Evolutionary conservation across 2,888 invertebrate genomes (phyloP), one percentile per base, ranked within the genome.

Genomic region (Xylophagus ater): DNA sequence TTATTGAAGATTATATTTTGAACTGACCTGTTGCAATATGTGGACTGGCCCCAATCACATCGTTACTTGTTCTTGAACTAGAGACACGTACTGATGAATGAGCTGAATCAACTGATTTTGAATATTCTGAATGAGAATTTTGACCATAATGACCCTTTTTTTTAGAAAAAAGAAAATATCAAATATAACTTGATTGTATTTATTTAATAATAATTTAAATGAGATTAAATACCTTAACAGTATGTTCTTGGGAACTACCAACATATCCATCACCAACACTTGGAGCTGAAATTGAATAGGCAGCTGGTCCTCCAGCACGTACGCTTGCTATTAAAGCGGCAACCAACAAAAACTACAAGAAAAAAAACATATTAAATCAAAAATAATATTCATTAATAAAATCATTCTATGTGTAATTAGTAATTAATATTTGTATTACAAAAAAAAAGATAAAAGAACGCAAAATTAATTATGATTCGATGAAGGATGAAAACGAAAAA

Each of bases 41-140:
- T n/a, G n/a, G n/a, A n/a, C n/a, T n/a, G n/a, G n/a, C n/a, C n/a
- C 40, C 64, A 15, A 42, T 26, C 14, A 53, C 61, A 44, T 64
- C 66, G 40, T 63, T 64, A 48, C 60, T 65, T 30, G 53, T 59
- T 48, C 64, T 60, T 12, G 62, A 59, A 17, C 62, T 59, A 35
- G 63, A 61, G 2, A 65, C 65, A 39, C 60, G 63, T 8, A 62
- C 60, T 31, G 61, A 58, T 20, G 64, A 62, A 45, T 65, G 64
- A 4, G 65, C 60, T 13, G 65, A 62, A 46, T 66, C 58, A 20
- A 62, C 66, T 37, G 59, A 57, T 42, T 62, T 64, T 45, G 62
- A 53, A 37, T 65, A 65, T 49, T 62, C 58, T 30, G 66, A 65
- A 42, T 63, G 59, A 14, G 63, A 63, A 21, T 59, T 62, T 49